Evolutionary conservation across 2,888 invertebrate genomes (phyloP), one percentile per base, ranked within the genome.

Genomic region (Metellina segmentata): DNA sequence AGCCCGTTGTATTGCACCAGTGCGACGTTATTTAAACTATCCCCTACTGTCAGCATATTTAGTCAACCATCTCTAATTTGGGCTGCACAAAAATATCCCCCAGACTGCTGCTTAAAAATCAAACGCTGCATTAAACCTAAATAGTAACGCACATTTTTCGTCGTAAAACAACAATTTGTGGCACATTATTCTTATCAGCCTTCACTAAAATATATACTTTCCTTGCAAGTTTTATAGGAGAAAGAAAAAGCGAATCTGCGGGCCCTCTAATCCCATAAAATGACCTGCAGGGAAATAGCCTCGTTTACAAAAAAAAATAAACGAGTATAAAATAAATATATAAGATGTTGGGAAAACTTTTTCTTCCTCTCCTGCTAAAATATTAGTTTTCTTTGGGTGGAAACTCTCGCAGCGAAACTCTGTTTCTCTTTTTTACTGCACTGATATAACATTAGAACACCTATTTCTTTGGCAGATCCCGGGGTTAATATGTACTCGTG

Each of bases 401-500:
- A 61, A 34, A 61, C 52, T 9, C 7, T 34, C 20, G 16, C 19
- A 9, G 52, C 19, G 9, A 49, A 11, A 9, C 16, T 78, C 19
- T n/a, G 19, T 51, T 78, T 78, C 19, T 61, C 20, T 79, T 61
- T 34, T 61, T 53, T 20, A 2, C 61, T 19, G 61, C 20, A 61
- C 61, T 61, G 61, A 79, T 79, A 79, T 7, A 19, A 61, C 61
- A 79, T 61, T 79, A 61, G 79, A n/a, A 52, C 52, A 9, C 20
- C 78, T 78, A 79, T 34, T 79, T 79, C 34, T 79, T 34, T 9
- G 16, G 20, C 6, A 6, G 13, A 79, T 53, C 13, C 34, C 34
- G 16, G 34, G 53, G 79, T 79, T 79, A 79, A 79, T 79, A 79
- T 79, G 20, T 61, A 79, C 53, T 69, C 61, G 61, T 61, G 61